These are phyloP conservation scores for Chrysochloris asiatica DNA, from an alignment of 2,113 vertebrate genomes.

Conservation along the genomic window DNA sequence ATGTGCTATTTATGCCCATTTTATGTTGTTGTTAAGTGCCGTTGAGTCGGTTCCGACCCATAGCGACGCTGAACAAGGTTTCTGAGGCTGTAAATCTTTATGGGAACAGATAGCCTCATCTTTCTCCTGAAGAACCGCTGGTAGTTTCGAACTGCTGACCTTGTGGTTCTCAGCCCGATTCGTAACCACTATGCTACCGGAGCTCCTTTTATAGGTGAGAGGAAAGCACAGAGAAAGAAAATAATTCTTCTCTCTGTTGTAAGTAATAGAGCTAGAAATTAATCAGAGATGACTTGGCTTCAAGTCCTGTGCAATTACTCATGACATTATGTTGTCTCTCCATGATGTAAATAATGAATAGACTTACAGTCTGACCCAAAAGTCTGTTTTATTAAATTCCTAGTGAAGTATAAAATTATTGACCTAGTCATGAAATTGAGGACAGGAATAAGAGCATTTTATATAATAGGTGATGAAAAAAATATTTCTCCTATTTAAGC, in stretches of 20 bases:
- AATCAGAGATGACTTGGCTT: not conserved
- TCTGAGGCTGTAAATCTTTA: too few species aligned
- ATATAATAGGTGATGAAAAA: not conserved
- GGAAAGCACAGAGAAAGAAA: too few species aligned
- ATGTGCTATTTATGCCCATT: too few species aligned
- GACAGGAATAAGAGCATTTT: not conserved
- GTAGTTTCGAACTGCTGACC: too few species aligned
- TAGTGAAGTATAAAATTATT: constrained; percentile 7
- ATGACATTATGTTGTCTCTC: not conserved
- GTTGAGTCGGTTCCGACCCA: too few species aligned
- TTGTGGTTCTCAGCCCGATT: too few species aligned
- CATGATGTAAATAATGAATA: not conserved
- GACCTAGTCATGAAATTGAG: not conserved
- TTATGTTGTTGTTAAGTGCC: too few species aligned
- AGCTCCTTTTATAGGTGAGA: too few species aligned
- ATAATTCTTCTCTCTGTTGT: not conserved
- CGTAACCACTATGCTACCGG: too few species aligned
- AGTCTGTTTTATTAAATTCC: not conserved
- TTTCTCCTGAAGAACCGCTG: too few species aligned
- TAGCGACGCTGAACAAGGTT: too few species aligned
- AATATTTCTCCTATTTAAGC: not conserved
- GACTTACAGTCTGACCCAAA: not conserved
- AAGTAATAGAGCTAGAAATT: not conserved
- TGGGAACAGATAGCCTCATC: too few species aligned
- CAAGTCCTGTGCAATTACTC: not conserved